Evolutionary conservation across 2,888 invertebrate species (phyloP).

Genomic region (Corbicula japonica): DNA sequence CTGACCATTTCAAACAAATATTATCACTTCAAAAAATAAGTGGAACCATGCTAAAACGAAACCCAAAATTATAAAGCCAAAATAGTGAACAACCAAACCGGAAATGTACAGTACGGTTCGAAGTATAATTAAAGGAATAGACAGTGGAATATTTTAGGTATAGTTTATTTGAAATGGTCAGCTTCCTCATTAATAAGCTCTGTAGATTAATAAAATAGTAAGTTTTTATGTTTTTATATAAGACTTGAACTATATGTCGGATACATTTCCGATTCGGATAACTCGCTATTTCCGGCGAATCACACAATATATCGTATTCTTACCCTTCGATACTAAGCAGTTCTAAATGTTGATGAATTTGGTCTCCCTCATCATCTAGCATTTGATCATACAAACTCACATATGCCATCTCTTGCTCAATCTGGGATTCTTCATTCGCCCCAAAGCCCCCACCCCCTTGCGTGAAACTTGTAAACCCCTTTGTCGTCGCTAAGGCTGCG

Average conservation of each 20-base stretch:
- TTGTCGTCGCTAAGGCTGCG: slow-evolving; percentile 48
- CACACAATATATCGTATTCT: slow-evolving; percentile 36
- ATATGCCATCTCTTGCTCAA: slow-evolving; percentile 60
- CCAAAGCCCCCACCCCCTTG: slow-evolving; percentile 46
- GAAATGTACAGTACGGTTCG: no score
- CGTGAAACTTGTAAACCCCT: slow-evolving; percentile 35
- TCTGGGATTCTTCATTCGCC: slow-evolving; percentile 47
- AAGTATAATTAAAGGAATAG: no score
- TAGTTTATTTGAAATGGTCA: no score
- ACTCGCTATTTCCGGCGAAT: slow-evolving; percentile 66
- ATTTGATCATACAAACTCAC: slow-evolving; percentile 67
- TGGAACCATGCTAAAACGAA: no score
- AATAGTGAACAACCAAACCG: slow-evolving; percentile 32
- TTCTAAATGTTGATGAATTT: slow-evolving; percentile 57
- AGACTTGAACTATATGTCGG: slow-evolving; percentile 1
- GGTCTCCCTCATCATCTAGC: slow-evolving; percentile 59
- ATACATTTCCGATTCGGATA: slow-evolving; percentile 63
- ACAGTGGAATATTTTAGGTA: no score
- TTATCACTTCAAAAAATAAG: no score
- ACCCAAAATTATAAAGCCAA: no score
- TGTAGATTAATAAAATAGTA: no score
- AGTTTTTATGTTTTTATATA: no score
- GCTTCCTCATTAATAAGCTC: no score
- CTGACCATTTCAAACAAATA: no score
- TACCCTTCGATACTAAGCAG: slow-evolving; percentile 62